Percentiles rank a stretch among this genome's conserved stretches.
Evolutionary conservation across 2,888 invertebrate genomes (phyloP).

Genomic region (Elegia similella): DNA sequence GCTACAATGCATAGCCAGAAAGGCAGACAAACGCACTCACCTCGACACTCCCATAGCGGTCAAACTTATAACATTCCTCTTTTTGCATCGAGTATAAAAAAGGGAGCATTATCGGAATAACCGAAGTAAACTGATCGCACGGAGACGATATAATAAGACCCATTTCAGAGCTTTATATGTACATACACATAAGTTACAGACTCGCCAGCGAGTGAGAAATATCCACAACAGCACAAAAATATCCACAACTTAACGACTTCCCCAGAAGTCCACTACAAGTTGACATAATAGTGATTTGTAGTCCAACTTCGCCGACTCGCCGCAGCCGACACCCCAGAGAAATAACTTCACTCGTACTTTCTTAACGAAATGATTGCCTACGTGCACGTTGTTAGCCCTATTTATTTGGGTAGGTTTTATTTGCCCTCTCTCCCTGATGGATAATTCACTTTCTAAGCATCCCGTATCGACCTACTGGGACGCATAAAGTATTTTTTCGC

Average conservation of each 20-base stretch:
- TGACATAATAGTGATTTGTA: conserved; percentile 71
- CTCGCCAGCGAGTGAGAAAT: not conserved
- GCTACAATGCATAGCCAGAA: too few species aligned
- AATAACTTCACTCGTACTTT: conserved; percentile 73
- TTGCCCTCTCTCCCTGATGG: conserved; percentile 69
- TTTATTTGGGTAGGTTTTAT: conserved; percentile 76
- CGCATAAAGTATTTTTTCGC: conserved; percentile 65
- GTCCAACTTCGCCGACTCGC: conserved; percentile 40
- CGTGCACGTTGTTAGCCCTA: conserved; percentile 75
- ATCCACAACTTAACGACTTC: conserved; percentile 25
- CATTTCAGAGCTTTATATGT: too few species aligned
- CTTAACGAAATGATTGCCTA: conserved; percentile 80
- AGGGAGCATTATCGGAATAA: too few species aligned
- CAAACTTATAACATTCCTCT: too few species aligned
- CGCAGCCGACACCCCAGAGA: conserved; percentile 57
- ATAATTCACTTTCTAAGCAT: conserved; percentile 78
- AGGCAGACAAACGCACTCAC: too few species aligned
- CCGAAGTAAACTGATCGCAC: too few species aligned
- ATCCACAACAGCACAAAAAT: conserved; percentile 15
- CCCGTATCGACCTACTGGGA: conserved; percentile 71
- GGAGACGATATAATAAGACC: too few species aligned
- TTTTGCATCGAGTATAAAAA: too few species aligned
- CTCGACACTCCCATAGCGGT: too few species aligned
- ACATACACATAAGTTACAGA: not conserved
- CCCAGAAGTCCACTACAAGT: conserved; percentile 51